Evolutionary conservation across 2,888 invertebrate genomes (phyloP), one percentile per base, ranked within the genome.

Genomic region (Phalangium opilio): DNA sequence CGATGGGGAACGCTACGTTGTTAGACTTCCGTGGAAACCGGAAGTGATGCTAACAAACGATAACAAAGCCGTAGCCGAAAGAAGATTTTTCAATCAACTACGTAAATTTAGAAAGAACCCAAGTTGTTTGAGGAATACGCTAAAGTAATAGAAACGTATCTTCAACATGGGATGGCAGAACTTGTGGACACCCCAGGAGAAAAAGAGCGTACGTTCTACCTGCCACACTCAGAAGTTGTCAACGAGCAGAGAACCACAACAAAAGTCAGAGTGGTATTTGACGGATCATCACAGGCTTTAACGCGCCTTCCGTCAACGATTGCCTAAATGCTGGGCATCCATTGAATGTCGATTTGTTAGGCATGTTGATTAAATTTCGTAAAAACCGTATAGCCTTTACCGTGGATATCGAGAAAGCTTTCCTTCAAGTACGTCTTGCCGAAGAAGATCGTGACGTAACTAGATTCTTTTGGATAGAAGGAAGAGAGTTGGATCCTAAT

Each of bases 311-410:
- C 1, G 27, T 49, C 14, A 49, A 49, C 47, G 35, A 47, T 17
- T 42, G 42, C 15, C 20, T 49, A 18, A n/a, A 18, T 8, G 12
- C 36, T 12, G 49, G 49, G 3, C 42, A 46, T 7, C 20, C 47
- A n/a, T 18, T 49, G 5, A 35, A 38, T 17, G 34, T 36, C 3
- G 43, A 36, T 21, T 36, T 47, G 21, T 15, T 44, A 15, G 38
- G 7, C 1, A 19, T 36, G 4, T 45, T 47, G 19, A 17, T 47
- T n/a, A 42, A 21, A 11, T 42, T 46, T 33, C 41, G 46, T 11
- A 61, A 21, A 14, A 7, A 48, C 41, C 32, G 41, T 21, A 17
- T 47, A 41, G 49, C 49, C 32, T 19, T 49, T 18, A 33, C 35
- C 7, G 5, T 3, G 7, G 50, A 50, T 18, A 39, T 43, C n/a